Percentiles rank a stretch among this genome's conserved stretches.
These are phyloP conservation scores for Coecobrya sp. DNA, from an alignment of 2,888 invertebrate genomes.

Conservation along the genomic window DNA sequence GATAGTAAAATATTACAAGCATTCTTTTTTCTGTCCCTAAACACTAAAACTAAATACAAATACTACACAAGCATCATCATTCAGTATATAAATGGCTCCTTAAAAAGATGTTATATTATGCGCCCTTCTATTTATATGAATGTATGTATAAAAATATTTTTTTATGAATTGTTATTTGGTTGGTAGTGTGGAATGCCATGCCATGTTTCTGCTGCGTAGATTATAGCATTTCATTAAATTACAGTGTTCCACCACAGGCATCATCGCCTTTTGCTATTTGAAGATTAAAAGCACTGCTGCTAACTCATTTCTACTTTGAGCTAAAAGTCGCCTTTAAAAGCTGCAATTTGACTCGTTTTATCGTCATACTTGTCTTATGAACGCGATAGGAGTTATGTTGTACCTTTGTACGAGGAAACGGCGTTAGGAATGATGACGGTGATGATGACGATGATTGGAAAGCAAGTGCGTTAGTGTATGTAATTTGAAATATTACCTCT, in stretches of 20 bases:
- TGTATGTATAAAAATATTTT: constrained; percentile 3
- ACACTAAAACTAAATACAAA: constrained; percentile 22
- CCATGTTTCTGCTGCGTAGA: background rate
- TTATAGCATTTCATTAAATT: constrained; percentile 51
- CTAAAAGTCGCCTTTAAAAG: background rate
- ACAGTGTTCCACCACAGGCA: constrained; percentile 34
- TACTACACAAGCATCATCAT: background rate
- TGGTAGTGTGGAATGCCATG: constrained; percentile 35
- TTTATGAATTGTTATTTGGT: constrained; percentile 54
- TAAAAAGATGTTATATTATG: background rate
- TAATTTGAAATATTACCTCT: constrained; percentile 29
- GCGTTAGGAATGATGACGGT: background rate
- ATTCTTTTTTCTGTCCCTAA: constrained; percentile 2
- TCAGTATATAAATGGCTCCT: background rate
- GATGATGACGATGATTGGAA: background rate
- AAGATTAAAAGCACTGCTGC: constrained; percentile 14
- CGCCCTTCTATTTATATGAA: background rate
- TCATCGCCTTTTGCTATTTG: constrained; percentile 20
- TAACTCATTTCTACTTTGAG: constrained; percentile 30
- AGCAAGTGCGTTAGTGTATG: background rate
- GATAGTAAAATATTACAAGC: constrained; percentile 55
- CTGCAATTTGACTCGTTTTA: constrained; percentile 35
- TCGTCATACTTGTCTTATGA: too few species aligned
- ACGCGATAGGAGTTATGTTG: too few species aligned
- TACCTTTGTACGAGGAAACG: background rate